Base-by-base conservation (phyloP, 1,140 invertebrate species). In the Rhizoglyphus robini region DNA sequence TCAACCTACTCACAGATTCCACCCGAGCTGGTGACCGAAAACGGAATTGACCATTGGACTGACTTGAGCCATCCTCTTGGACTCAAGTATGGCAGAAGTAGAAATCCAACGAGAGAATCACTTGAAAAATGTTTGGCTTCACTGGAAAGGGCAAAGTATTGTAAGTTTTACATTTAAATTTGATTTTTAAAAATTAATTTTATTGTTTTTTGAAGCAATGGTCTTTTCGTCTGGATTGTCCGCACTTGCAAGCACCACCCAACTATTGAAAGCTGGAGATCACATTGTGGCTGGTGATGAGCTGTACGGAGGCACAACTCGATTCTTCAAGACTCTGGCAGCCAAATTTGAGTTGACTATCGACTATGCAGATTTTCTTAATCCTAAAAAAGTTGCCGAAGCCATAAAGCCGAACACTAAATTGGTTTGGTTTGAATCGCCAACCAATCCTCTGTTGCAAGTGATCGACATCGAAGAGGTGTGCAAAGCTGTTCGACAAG, bases 371-470 rank as follows among this genome's bases (percentile, higher is more conserved):
- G 89, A 97, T 77, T 81, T 86, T 59, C 85, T 83, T 5, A 78
- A 88, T 69, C 64, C 82, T 11, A 77, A 83, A 46, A 81, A 83
- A 67, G 71, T 96, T 15, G 77, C 82, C 67, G 80, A 82, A 31
- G 81, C 83, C 3, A 79, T 97, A 23, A 83, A 84, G 75, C 77
- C 83, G 1, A 91, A 90, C 68, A 96, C 93, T 3, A 95, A 90
- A 81, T 82, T 97, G 78, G 79, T 99, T 25, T 99, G 95, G 94
- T 77, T 98, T 59, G 96, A 99, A 78, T 88, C 88, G 0, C 96
- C 96, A 1, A 96, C 96, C n/a, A 99, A 99, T 81, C 96, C 96
- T 0, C 79, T 88, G 0, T 75, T 99, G 70, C 94, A 94, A 80
- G 76, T 99, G 18, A 82, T 86, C 27, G 94, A 99, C 74, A 92